These are phyloP conservation scores for Zophobas atratus DNA, from an alignment of 1,140 invertebrate species.

Conservation along the genomic window DNA sequence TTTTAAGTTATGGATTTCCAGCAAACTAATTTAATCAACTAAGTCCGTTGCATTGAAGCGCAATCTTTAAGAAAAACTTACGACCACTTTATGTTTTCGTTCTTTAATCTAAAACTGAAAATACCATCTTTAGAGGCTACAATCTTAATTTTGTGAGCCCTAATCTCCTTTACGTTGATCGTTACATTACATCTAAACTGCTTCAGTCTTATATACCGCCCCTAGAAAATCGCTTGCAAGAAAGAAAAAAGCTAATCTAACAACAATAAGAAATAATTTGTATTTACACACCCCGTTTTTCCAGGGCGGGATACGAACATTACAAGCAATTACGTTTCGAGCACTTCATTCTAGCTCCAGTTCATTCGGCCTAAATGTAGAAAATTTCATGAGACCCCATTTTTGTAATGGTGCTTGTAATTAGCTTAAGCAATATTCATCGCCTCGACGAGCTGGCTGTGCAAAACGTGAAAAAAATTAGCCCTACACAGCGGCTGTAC, in stretches of 20 bases:
- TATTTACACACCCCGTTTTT: constrained; percentile 6
- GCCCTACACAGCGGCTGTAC: not conserved
- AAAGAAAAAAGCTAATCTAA: not conserved
- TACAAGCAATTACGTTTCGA: not conserved
- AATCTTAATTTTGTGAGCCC: not conserved
- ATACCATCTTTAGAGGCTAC: no score
- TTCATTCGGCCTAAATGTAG: not conserved
- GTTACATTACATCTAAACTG: not conserved
- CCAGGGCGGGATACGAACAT: not conserved
- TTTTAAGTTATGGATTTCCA: no score
- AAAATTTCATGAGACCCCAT: not conserved
- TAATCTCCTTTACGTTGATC: not conserved
- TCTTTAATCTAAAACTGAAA: no score
- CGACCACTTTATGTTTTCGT: no score
- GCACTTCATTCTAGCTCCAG: not conserved
- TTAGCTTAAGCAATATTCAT: constrained; percentile 4
- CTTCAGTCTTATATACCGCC: not conserved
- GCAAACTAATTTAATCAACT: no score
- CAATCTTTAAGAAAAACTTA: no score
- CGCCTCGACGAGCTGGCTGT: not conserved
- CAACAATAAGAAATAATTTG: not conserved
- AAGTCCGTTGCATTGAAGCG: no score
- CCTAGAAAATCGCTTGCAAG: not conserved
- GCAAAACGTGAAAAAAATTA: constrained; percentile 4
- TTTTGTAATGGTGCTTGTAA: constrained; percentile 2